Conservation (phyloP, 2,797 vertebrate species). For the Dromococcyx pavoninus region DNA sequence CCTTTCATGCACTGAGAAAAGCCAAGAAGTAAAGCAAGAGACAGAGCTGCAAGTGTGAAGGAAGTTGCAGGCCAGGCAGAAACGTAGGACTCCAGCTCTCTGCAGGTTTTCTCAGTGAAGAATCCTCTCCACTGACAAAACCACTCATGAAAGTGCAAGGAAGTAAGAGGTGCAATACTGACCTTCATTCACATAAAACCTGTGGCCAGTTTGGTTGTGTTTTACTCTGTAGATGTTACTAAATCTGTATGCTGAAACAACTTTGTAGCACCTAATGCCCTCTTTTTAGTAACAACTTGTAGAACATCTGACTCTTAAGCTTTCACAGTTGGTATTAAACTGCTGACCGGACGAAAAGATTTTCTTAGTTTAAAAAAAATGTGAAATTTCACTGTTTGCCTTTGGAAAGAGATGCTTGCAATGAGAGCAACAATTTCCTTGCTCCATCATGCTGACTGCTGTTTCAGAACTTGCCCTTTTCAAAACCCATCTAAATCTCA, state of each 20-base stretch:
- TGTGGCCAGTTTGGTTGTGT: not conserved
- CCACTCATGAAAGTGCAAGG: rapidly evolving
- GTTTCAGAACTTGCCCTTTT: conserved; percentile 5
- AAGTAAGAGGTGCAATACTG: not conserved
- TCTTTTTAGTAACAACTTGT: not conserved
- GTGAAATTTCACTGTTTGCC: not conserved
- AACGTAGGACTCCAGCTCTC: not conserved
- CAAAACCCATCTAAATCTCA: conserved; percentile 25
- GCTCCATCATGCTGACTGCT: not conserved
- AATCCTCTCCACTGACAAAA: not conserved
- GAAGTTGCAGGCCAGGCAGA: not conserved
- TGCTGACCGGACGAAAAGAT: not conserved
- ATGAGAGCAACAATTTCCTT: not conserved
- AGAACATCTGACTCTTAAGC: not conserved
- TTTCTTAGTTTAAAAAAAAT: not conserved
- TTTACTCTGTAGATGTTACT: not conserved
- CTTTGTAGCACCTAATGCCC: rapidly evolving
- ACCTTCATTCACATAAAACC: not conserved
- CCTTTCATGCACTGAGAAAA: too few species aligned
- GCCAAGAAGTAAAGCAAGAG: not conserved
- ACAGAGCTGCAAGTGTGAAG: not conserved
- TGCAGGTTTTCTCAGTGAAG: too few species aligned
- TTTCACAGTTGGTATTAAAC: not conserved
- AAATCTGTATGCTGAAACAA: not conserved
- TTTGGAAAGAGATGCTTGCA: not conserved